phyloP scores from a whole-genome alignment of 2,797 vertebrate species.

The Smutsia temminckii region DNA sequence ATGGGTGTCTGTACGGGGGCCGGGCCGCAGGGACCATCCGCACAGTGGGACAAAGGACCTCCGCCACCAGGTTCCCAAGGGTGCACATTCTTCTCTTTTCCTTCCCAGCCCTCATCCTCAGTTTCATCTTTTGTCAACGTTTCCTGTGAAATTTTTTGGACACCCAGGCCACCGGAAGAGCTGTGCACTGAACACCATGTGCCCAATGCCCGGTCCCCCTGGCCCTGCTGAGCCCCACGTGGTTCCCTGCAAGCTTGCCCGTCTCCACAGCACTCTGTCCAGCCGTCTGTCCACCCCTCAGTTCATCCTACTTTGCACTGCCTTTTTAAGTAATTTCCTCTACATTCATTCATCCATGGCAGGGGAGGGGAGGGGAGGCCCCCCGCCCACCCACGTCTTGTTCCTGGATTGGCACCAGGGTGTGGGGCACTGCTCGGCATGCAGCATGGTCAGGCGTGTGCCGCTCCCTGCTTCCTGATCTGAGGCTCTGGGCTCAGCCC shows the following conservation, averaged over 20 bases:
- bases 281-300: neutral
- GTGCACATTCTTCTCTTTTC: too few relatives aligned
- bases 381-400: neutral
- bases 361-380: neutral
- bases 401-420: too few relatives aligned
- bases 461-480: neutral
- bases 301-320: neutral
- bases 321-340: neutral
- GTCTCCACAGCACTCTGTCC: neutral
- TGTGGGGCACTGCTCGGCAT: too few relatives aligned
- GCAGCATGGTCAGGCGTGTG: too few relatives aligned
- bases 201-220: fast-evolving
- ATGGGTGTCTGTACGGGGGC: neutral
- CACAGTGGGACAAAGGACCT: too few relatives aligned
- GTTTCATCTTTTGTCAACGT: neutral
- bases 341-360: too few relatives aligned
- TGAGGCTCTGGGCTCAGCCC: neutral
- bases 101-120: neutral
- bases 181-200: fast-evolving
- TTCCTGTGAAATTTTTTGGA: too few relatives aligned
- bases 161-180: neutral
- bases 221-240: fast-evolving
- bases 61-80: too few relatives aligned
- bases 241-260: fast-evolving
- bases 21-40: neutral